Evolutionary conservation across 2,888 invertebrate species (phyloP), one percentile per base, ranked within the genome.

Genomic region (Idaea biselata): DNA sequence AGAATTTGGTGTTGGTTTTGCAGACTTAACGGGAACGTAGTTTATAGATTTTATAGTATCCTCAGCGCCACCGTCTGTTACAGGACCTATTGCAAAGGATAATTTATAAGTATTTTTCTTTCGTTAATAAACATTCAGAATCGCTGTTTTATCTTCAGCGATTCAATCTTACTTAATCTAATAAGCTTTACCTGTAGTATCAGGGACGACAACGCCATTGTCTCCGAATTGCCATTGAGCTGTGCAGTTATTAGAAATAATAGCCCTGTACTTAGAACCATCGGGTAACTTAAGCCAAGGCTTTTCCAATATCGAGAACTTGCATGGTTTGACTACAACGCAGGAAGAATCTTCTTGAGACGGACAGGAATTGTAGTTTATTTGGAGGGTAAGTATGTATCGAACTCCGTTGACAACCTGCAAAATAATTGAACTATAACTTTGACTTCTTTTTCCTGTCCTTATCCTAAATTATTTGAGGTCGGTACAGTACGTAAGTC

Each of bases 161-260:
- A 5, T 5, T 25, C 1, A 1, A 25, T 25, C 3, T 25, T 25
- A 25, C 1, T 1, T 33, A 33, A 33, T 33, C 6, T 8, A 44
- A 14, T 44, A 44, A 14, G 6, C 14, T 3, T 44, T 44, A 44
- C 44, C 44, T 44, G 44, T 8, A 44, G 66, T 68, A 55, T 72
- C 74, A 18, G 76, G 68, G 63, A 82, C 66, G 31, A 82, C 75
- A 77, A 88, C 86, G 53, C 88, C 88, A 65, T 87, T 79, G 63
- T 88, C 88, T 44, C 86, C 87, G 74, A 87, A 94, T 66, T 84
- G 82, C 91, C 94, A 94, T 60, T 93, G 86, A 59, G 87, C 82
- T 1, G 95, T 95, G 76, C 96, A 96, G 75, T 96, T 96, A 72
- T 96, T 95, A 25, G 93, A 86, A 59, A 94, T 80, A 63, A 96